A percentile compares a stretch with the other conserved stretches of the same genome.
phyloP scores from a whole-genome alignment of 2,797 vertebrate genomes.

The Hemitrygon akajei region DNA sequence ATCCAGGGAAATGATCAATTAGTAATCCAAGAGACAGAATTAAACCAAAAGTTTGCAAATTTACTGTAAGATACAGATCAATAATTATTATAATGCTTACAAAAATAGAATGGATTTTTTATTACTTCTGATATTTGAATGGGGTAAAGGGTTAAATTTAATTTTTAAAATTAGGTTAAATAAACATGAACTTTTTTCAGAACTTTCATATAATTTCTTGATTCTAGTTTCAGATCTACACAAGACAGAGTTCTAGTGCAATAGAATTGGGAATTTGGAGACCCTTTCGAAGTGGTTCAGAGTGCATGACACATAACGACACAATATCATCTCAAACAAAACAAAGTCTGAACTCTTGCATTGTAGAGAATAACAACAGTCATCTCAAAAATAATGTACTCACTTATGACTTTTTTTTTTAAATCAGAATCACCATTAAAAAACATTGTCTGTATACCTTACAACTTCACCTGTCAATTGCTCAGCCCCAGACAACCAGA shows the following conservation, averaged over 20 bases:
- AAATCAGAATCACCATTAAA: too few species aligned
- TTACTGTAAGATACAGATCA: conserved; percentile 99
- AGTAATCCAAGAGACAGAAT: conserved; percentile 91
- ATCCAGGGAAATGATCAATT: conserved; percentile 61
- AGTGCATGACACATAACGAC: not conserved
- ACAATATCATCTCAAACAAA: not conserved
- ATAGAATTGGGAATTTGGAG: not conserved
- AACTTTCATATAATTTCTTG: too few species aligned
- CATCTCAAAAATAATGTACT: not conserved
- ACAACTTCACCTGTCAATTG: too few species aligned
- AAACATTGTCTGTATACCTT: too few species aligned
- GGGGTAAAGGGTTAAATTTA: not conserved
- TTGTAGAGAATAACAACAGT: not conserved
- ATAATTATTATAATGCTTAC: conserved; percentile 97
- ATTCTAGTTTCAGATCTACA: not conserved
- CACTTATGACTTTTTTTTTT: too few species aligned
- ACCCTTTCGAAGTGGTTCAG: not conserved
- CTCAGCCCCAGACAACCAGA: too few species aligned
- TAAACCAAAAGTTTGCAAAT: conserved; percentile 98
- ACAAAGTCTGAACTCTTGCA: not conserved
- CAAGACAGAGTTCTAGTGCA: not conserved
- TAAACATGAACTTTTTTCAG: not conserved
- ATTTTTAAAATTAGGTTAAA: not conserved
- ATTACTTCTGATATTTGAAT: not conserved
- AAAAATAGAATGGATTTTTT: conserved; percentile 54